Conservation (phyloP, 2,888 invertebrate genomes). For the Dichetophora obliterata region DNA sequence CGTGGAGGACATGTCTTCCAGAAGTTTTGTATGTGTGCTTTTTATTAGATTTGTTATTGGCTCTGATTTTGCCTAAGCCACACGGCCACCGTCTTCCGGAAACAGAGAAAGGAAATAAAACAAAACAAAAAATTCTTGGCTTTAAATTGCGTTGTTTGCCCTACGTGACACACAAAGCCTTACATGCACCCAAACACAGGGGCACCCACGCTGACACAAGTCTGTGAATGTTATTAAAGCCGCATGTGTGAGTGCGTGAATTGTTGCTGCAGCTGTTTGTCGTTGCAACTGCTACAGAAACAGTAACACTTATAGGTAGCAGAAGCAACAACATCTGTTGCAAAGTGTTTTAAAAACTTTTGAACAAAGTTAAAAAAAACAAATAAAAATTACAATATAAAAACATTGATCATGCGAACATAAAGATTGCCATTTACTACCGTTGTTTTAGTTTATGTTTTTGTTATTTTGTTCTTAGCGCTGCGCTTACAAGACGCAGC, state of each 20-base stretch:
- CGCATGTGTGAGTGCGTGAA: conserved; percentile 7
- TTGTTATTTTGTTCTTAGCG: conserved; percentile 4
- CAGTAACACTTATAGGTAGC: too few species aligned
- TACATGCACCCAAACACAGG: too few species aligned
- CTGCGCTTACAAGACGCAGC: conserved; percentile 10
- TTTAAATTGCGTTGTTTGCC: too few species aligned
- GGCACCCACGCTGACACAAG: too few species aligned
- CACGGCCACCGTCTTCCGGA: not conserved
- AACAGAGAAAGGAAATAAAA: not conserved
- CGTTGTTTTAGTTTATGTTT: conserved; percentile 20
- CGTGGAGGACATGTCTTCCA: too few species aligned
- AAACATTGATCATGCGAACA: not conserved
- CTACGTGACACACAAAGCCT: too few species aligned
- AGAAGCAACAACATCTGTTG: not conserved
- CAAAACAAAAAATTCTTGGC: not conserved
- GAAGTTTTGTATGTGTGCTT: not conserved
- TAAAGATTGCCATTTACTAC: not conserved
- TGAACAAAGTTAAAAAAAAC: conserved; percentile 10
- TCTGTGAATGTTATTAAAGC: not conserved
- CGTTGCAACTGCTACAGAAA: not conserved
- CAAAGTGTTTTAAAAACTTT: conserved; percentile 9
- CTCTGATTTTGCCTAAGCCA: not conserved
- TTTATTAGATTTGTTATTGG: conserved; percentile 17
- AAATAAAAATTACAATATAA: not conserved
- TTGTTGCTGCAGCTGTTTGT: conserved; percentile 2